Evolutionary conservation across 2,888 invertebrate genomes (phyloP), one percentile per base, ranked within the genome.

Genomic region (Phoenoteleia sp.): DNA sequence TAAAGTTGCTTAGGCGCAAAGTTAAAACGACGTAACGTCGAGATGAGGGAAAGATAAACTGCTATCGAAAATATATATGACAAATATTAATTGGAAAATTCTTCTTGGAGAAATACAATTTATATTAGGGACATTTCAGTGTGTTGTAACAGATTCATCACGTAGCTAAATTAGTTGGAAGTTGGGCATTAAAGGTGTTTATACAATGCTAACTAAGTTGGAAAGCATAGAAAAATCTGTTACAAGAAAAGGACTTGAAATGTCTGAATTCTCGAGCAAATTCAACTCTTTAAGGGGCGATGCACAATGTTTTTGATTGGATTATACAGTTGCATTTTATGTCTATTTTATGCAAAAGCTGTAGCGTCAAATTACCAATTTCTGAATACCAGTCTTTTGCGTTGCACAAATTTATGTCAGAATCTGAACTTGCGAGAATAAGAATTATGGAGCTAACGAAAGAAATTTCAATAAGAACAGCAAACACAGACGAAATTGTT

Each of bases 351-450:
- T 49, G 49, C 23, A 39, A 21, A 60, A 21, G 11, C 27, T 17
- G 4, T 54, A 54, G 15, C 54, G 27, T 27, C 54, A 19, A 67
- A 67, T 23, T 11, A 25, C 33, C 27, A 33, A 49, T 29, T 49
- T 33, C 27, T 52, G 39, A 11, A 45, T 74, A 66, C 60, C 80
- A 81, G 81, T 81, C 81, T 84, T 84, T 60, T 58, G 74, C n/a
- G 27, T 71, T 54, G 54, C 62, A 54, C 52, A 77, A 76, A 71
- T 72, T 66, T 52, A 45, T 67, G 17, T 49, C 13, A 42, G 39
- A 81, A 81, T 84, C 81, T 81, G 81, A 84, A 84, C 84, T 84
- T 84, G 80, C 54, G 82, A 77, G 82, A 83, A 82, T 56, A 13
- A 27, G 21, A 17, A 42, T n/a, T n/a, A n/a, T n/a, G n/a, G n/a